Evolutionary conservation across 2,797 vertebrate species (phyloP).

Genomic region (Acanthurus tractus): DNA sequence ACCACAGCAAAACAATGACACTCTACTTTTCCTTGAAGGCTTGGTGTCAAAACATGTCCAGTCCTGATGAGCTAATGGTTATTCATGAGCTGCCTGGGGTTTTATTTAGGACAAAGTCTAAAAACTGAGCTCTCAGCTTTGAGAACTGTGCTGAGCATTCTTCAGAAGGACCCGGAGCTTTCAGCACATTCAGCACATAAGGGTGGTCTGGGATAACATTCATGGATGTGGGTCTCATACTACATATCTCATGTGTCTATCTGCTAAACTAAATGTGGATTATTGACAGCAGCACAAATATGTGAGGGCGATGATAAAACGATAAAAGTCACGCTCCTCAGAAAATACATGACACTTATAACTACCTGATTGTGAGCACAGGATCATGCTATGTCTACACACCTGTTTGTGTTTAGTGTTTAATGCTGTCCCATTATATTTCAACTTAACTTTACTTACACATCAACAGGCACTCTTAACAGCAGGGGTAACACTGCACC

Average conservation of each 20-base stretch:
- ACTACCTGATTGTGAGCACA: not conserved
- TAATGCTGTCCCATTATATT: not conserved
- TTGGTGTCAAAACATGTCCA: conserved; percentile 61
- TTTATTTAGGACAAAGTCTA: conserved; percentile 38
- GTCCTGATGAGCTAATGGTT: conserved; percentile 59
- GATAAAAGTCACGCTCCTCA: not conserved
- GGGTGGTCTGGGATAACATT: conserved; percentile 22
- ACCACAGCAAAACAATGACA: conserved; percentile 43
- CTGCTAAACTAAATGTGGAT: conserved; percentile 18
- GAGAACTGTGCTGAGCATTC: conserved; percentile 44
- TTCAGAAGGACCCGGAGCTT: conserved; percentile 6
- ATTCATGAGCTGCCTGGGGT: conserved; percentile 67
- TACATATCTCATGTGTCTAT: not conserved
- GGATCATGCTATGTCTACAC: not conserved
- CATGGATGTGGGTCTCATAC: not conserved
- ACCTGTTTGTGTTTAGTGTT: not conserved
- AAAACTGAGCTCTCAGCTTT: conserved; percentile 35
- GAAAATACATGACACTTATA: not conserved
- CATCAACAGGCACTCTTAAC: conserved; percentile 82
- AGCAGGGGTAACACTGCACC: conserved; percentile 78
- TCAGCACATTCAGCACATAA: conserved; percentile 11
- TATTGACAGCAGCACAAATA: not conserved
- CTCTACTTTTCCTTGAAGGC: conserved; percentile 48
- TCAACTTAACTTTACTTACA: conserved; percentile 73
- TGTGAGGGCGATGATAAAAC: not conserved